Conservation (phyloP, 64 coral and sea anemone genomes). For the Platygyra sinensis region DNA sequence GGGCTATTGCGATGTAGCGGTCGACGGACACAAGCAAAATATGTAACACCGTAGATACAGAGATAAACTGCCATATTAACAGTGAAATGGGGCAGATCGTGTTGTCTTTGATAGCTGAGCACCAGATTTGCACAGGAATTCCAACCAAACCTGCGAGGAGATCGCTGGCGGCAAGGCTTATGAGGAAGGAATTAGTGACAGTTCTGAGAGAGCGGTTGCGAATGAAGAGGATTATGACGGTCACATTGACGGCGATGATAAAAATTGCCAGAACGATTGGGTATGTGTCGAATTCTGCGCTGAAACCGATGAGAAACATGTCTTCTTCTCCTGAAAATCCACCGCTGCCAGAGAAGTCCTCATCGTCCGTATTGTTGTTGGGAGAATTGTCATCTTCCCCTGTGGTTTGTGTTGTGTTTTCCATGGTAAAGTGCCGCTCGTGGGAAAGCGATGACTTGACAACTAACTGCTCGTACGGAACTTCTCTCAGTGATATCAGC, state of each 20-base stretch:
- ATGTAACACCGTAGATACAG: conserved; percentile 71
- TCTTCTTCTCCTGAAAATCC: conserved; percentile 39
- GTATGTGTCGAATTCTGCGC: conserved; percentile 54
- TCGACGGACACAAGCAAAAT: conserved; percentile 63
- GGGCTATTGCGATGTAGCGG: conserved; percentile 66
- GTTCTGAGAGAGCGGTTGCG: conserved; percentile 49
- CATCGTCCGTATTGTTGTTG: not conserved
- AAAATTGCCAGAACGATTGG: conserved; percentile 59
- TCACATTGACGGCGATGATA: conserved; percentile 54
- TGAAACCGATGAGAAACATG: conserved; percentile 5
- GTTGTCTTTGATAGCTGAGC: conserved; percentile 2
- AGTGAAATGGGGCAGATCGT: not conserved
- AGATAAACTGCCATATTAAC: conserved; percentile 62
- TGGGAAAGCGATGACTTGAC: not conserved
- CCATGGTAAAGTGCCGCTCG: not conserved
- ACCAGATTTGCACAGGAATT: conserved; percentile 43
- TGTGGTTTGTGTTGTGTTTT: not conserved
- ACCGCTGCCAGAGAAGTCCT: not conserved
- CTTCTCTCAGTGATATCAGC: not conserved
- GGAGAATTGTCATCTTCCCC: not conserved
- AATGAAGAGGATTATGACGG: conserved; percentile 52
- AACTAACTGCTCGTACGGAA: not conserved
- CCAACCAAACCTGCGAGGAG: conserved; percentile 60
- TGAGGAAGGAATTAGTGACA: conserved; percentile 68
- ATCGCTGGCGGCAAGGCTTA: conserved; percentile 62